Base-by-base conservation (phyloP, 37 sponge, comb jelly and placozoan genomes). In the Halisarca cf. caerulea region DNA sequence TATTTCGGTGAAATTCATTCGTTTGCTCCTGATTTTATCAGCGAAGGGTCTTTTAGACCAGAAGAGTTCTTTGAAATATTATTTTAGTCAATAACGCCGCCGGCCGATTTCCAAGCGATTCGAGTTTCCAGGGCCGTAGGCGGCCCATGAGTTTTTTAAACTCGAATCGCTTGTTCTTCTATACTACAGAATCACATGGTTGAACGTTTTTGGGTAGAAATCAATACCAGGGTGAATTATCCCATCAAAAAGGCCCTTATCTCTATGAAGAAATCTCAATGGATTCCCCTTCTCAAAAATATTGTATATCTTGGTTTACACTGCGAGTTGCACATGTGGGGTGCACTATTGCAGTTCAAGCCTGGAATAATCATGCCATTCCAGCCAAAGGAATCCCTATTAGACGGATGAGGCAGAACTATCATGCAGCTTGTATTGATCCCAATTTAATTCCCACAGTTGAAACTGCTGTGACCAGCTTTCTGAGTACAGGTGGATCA, bases 151-250 rank as follows among this genome's bases (percentile, higher is more conserved):
- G n/a, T n/a, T n/a, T n/a, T n/a, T n/a, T n/a, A n/a, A n/a, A n/a
- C n/a, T n/a, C n/a, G n/a, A n/a, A n/a, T n/a, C n/a, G n/a, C n/a
- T n/a, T n/a, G n/a, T n/a, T n/a, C n/a, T 9, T 3, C 2, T 28
- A 7, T 24, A 35, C 21, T 3, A 32, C 6, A 69, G 71, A 69
- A 69, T 36, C 88, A 84, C 55, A 79, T 23, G 24, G 47, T 88
- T 41, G 81, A 87, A 61, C 60, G 78, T 2, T 36, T 82, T 23
- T 90, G 91, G 91, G 68, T 57, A 21, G 91, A 90, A 60, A 81
- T 86, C 32, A 90, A 91, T 43, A 15, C 39, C 5, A 23, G 92
- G 23, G 89, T 91, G 20, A 88, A 87, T 66, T 91, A 88, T n/a
- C 92, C 91, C 20, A 70, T 91, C 39, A 91, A 91, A 45, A 25